These are phyloP conservation scores for Chalcis sispes DNA, from an alignment of 2,888 invertebrate genomes.

Conservation along the genomic window DNA sequence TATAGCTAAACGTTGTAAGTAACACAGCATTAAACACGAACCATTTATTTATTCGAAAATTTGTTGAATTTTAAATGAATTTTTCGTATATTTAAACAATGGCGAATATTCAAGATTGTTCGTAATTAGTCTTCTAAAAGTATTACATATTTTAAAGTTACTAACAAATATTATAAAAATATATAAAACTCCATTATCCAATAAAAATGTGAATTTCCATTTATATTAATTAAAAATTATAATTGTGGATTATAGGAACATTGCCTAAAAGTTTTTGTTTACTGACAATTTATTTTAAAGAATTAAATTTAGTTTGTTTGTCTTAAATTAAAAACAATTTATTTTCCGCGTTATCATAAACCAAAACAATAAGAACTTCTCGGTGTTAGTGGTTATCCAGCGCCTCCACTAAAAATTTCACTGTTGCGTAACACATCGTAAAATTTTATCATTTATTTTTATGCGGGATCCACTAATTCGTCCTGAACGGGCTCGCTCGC, in stretches of 20 bases:
- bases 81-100: conserved; percentile 23
- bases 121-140: conserved; percentile 7
- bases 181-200: not conserved
- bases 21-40: not conserved
- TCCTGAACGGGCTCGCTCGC: too few relatives aligned
- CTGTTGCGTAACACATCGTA: too few relatives aligned
- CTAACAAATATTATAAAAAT: not conserved
- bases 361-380: too few relatives aligned
- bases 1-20: conserved; percentile 4
- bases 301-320: too few relatives aligned
- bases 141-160: not conserved
- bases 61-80: conserved; percentile 5
- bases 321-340: conserved; percentile 20
- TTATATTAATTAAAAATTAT: conserved; percentile 21
- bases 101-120: conserved; percentile 11
- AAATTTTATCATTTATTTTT: too few relatives aligned
- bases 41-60: conserved; percentile 1
- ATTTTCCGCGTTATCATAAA: too few relatives aligned
- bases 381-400: too few relatives aligned
- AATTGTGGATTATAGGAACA: conserved; percentile 21
- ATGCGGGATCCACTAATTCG: too few relatives aligned
- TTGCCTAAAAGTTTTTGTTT: conserved; percentile 13
- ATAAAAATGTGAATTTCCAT: conserved; percentile 55
- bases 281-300: not conserved
- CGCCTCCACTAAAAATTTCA: too few relatives aligned